phyloP scores from a whole-genome alignment of 2,113 vertebrate species.

The Ifrita kowaldi region DNA sequence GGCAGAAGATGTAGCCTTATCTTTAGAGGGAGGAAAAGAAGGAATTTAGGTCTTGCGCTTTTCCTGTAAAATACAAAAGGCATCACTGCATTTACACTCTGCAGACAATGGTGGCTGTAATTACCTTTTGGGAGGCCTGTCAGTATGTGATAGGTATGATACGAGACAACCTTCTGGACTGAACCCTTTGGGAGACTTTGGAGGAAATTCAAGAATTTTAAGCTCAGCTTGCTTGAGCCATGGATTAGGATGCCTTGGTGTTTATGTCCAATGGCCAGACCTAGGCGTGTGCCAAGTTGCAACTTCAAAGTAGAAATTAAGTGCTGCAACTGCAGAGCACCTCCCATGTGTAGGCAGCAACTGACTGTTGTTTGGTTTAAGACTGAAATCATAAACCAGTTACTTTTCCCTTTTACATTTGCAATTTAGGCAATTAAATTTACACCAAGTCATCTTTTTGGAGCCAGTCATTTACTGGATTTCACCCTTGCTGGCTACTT shows the following conservation, averaged over 20 bases:
- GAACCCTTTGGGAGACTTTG: neutral
- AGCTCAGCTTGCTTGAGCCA: neutral
- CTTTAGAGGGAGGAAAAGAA: neutral
- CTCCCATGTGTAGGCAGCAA: slow-evolving; percentile 11
- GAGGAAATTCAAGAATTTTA: neutral
- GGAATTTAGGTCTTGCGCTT: neutral
- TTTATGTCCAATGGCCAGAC: neutral
- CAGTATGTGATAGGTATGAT: neutral
- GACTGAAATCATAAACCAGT: neutral
- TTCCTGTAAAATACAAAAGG: neutral
- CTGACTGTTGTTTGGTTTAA: neutral
- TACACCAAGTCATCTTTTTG: neutral
- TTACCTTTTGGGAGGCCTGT: neutral
- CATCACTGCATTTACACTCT: neutral
- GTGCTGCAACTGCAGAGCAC: neutral
- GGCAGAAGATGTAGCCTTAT: neutral
- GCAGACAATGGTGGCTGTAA: neutral
- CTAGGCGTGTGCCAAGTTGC: neutral
- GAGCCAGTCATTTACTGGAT: neutral
- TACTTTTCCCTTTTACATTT: neutral
- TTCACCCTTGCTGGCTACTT: neutral
- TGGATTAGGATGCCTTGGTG: neutral
- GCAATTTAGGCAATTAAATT: neutral
- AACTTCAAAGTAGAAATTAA: slow-evolving; percentile 7
- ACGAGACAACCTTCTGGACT: neutral